A percentile compares a stretch with the other conserved stretches of the same genome.
phyloP scores from a whole-genome alignment of 1,140 invertebrate genomes.

The Bombus waltoni region DNA sequence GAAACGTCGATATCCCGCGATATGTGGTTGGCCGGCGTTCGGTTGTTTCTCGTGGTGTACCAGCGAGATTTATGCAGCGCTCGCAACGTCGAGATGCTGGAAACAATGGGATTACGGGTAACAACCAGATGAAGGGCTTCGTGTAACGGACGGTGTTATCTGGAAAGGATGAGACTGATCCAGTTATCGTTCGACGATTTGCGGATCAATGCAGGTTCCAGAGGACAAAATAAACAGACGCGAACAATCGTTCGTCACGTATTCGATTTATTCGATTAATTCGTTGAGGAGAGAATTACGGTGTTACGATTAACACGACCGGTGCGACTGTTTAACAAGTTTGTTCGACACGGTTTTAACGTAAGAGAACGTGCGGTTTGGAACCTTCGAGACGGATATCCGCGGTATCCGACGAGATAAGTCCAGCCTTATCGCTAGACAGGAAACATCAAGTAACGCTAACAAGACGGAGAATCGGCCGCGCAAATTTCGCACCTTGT shows the following conservation, averaged over 20 bases:
- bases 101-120: conserved; percentile 45
- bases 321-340: background rate
- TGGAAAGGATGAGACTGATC: background rate
- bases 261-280: background rate
- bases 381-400: background rate
- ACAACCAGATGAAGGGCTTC: conserved; percentile 39
- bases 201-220: background rate
- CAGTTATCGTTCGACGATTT: conserved; percentile 14
- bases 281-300: background rate
- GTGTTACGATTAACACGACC: background rate
- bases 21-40: background rate
- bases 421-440: background rate
- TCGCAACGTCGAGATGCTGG: conserved; percentile 40
- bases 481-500: no score
- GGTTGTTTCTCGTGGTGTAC: conserved; percentile 13
- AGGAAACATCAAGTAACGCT: background rate
- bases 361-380: background rate
- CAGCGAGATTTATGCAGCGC: conserved; percentile 56
- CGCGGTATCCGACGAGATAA: background rate
- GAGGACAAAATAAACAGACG: background rate
- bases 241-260: background rate
- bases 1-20: conserved; percentile 20
- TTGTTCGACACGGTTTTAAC: background rate
- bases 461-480: background rate
- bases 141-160: background rate